Evolutionary conservation across 1,140 invertebrate genomes (phyloP).

Genomic region (Bactericera cockerelli): DNA sequence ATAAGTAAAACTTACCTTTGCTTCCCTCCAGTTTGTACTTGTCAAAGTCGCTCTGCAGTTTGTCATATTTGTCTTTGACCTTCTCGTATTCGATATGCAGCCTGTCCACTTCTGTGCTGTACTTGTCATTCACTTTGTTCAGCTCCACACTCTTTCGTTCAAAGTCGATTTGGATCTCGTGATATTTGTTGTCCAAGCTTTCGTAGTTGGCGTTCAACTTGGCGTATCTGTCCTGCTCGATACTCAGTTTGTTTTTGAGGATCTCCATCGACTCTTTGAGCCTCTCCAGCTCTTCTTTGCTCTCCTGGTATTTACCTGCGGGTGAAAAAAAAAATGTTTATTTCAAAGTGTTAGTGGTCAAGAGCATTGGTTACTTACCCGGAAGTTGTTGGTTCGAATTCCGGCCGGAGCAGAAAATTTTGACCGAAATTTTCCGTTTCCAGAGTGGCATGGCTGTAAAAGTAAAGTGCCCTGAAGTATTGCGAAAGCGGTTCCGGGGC

Average conservation of each 20-base stretch:
- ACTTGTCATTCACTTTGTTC: constrained; percentile 62
- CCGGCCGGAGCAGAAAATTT: no score
- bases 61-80: constrained; percentile 65
- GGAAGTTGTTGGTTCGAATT: no score
- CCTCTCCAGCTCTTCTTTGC: constrained; percentile 62
- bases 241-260: constrained; percentile 71
- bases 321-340: not conserved
- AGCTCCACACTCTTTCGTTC: constrained; percentile 61
- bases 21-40: constrained; percentile 34
- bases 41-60: constrained; percentile 58
- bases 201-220: constrained; percentile 34
- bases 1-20: no score
- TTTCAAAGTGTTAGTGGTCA: no score
- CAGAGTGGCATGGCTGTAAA: no score
- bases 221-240: constrained; percentile 62
- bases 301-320: constrained; percentile 61
- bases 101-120: constrained; percentile 55
- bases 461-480: no score
- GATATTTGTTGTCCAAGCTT: constrained; percentile 57
- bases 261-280: constrained; percentile 68
- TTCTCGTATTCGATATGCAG: constrained; percentile 73
- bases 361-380: no score
- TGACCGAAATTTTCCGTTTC: no score
- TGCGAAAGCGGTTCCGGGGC: no score
- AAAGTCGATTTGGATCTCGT: constrained; percentile 60